Evolutionary conservation across 2,888 invertebrate species (phyloP).

Genomic region (Glyphotaelius pellucidus): DNA sequence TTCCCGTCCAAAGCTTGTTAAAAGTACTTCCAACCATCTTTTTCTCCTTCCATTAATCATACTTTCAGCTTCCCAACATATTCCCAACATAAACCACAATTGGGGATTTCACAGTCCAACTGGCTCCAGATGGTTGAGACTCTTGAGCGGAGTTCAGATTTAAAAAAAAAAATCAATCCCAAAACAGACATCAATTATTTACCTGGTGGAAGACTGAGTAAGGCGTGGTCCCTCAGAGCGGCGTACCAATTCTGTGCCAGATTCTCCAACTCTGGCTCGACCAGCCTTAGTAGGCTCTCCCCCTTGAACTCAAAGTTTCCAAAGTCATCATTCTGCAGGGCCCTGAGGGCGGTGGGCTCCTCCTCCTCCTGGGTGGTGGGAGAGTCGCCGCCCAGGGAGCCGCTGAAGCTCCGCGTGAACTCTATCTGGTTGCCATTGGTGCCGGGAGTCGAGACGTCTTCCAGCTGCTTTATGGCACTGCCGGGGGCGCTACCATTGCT

Average conservation of each 20-base stretch:
- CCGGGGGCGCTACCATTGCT: conserved; percentile 84
- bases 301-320: conserved; percentile 87
- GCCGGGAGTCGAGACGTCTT: conserved; percentile 70
- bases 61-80: too few species aligned
- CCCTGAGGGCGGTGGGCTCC: conserved; percentile 70
- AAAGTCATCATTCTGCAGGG: conserved; percentile 78
- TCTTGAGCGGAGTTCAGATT: neutral
- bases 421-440: conserved; percentile 50
- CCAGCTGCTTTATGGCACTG: conserved; percentile 76
- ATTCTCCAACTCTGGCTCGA: conserved; percentile 94
- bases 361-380: conserved; percentile 69
- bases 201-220: conserved; percentile 92
- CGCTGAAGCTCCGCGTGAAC: conserved; percentile 70
- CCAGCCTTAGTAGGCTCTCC: conserved; percentile 91
- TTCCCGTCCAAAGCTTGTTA: too few species aligned
- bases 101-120: too few species aligned
- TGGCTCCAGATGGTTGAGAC: too few species aligned
- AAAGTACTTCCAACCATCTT: too few species aligned
- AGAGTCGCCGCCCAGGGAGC: conserved; percentile 69
- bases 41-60: too few species aligned
- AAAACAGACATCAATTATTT: neutral
- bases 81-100: too few species aligned
- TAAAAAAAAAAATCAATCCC: neutral
- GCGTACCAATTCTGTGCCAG: conserved; percentile 97
- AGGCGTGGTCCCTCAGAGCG: conserved; percentile 95